These are phyloP conservation scores for Leptopilina clavipes DNA, from an alignment of 1,140 invertebrate genomes.

Conservation along the genomic window DNA sequence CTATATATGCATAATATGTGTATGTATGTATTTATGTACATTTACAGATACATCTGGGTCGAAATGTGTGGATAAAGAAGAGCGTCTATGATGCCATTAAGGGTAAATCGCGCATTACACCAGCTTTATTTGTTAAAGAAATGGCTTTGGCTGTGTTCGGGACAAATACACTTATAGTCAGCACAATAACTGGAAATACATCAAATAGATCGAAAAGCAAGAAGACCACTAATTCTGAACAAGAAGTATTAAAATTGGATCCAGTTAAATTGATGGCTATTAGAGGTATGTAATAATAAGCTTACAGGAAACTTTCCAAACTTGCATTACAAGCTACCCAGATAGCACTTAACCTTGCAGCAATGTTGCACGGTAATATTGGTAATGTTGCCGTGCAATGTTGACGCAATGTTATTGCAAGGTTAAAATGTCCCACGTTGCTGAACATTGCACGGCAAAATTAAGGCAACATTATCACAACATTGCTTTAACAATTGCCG, in stretches of 20 bases:
- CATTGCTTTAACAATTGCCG: no score
- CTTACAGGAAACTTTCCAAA: no score
- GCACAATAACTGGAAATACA: neutral
- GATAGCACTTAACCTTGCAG: no score
- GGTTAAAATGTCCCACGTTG: no score
- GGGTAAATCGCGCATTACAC: neutral
- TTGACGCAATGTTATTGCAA: no score
- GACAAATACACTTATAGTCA: neutral
- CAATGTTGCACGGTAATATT: no score
- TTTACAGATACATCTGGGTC: neutral
- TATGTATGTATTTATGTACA: neutral
- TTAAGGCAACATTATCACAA: no score
- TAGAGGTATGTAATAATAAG: neutral
- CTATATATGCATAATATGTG: no score
- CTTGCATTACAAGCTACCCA: no score
- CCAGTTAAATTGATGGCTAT: neutral
- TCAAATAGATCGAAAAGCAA: neutral
- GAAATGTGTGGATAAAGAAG: neutral
- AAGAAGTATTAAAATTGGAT: neutral
- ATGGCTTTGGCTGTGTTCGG: neutral
- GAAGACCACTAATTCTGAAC: neutral
- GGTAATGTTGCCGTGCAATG: no score
- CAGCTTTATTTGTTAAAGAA: conserved; percentile 6
- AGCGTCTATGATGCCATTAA: neutral
- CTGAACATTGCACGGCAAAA: no score